Conservation (phyloP, 92 coral and sea anemone genomes). For the Zoanthus sansibaricus region DNA sequence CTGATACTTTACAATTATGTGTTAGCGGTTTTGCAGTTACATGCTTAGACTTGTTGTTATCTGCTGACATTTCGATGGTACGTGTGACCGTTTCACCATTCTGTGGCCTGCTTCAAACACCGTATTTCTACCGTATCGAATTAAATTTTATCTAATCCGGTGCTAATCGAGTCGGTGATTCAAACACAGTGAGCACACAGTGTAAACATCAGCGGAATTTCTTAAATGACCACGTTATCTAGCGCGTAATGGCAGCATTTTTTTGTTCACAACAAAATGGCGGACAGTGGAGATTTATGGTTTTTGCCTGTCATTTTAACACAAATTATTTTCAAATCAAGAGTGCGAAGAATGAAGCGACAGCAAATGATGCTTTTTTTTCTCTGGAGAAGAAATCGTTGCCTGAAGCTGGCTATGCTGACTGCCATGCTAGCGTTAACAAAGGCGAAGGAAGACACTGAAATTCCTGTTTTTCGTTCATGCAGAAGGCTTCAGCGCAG, state of each 20-base stretch:
- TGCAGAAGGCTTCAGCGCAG: slow-evolving; percentile 20
- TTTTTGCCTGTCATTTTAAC: neutral
- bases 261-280: slow-evolving; percentile 2
- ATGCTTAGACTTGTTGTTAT: no score
- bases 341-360: neutral
- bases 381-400: slow-evolving; percentile 8
- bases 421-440: neutral
- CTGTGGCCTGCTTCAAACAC: neutral
- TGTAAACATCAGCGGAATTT: neutral
- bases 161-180: neutral
- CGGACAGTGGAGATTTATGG: neutral
- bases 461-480: slow-evolving; percentile 6
- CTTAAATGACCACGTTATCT: neutral
- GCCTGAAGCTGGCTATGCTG: slow-evolving; percentile 2
- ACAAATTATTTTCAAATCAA: neutral
- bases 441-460: slow-evolving; percentile 18
- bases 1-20: no score
- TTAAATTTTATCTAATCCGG: neutral
- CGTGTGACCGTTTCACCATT: no score
- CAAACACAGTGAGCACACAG: neutral
- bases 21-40: no score
- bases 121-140: neutral
- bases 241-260: neutral
- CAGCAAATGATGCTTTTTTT: neutral
- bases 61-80: no score